Conservation (phyloP, 37 sponge, comb jelly and placozoan genomes). For the Haliclona indistincta region DNA sequence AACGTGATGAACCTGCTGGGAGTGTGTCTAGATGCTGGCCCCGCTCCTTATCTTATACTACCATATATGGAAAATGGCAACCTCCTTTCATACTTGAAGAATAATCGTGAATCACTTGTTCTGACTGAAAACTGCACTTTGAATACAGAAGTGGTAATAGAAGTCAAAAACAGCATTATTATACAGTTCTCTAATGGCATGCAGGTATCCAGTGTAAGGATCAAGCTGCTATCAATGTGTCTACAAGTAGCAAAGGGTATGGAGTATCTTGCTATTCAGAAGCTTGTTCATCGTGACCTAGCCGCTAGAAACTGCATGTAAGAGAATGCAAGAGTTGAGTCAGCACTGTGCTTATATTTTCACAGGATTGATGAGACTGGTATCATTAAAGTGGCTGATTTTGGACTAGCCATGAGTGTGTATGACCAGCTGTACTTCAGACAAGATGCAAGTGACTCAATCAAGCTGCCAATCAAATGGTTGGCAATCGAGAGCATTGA, state of each 20-base stretch:
- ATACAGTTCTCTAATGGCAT: too few relatives aligned
- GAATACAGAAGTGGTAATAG: constrained; percentile 2
- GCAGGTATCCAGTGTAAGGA: constrained; percentile 20
- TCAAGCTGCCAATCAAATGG: too few relatives aligned
- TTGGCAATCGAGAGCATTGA: too few relatives aligned
- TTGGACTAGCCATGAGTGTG: too few relatives aligned
- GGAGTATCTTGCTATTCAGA: constrained; percentile 23
- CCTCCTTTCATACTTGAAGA: constrained; percentile 38
- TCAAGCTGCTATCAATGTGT: constrained; percentile 24
- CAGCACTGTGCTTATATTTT: too few relatives aligned
- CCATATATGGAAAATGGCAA: constrained; percentile 56
- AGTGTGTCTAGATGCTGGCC: constrained; percentile 25
- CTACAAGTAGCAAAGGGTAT: constrained; percentile 30
- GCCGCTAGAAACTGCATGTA: constrained; percentile 47
- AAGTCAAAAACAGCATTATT: too few relatives aligned
- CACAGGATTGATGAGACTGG: too few relatives aligned
- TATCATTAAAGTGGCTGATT: too few relatives aligned
- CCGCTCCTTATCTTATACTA: constrained; percentile 21
- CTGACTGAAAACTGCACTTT: constrained; percentile 1
- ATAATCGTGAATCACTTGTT: constrained; percentile 9
- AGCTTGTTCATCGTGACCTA: constrained; percentile 34
- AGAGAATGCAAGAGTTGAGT: background rate
- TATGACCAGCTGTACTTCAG: too few relatives aligned
- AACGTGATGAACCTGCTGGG: constrained; percentile 45
- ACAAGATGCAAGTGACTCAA: too few relatives aligned